phyloP scores from a whole-genome alignment of 1,140 invertebrate species.

The Psix sp. region DNA sequence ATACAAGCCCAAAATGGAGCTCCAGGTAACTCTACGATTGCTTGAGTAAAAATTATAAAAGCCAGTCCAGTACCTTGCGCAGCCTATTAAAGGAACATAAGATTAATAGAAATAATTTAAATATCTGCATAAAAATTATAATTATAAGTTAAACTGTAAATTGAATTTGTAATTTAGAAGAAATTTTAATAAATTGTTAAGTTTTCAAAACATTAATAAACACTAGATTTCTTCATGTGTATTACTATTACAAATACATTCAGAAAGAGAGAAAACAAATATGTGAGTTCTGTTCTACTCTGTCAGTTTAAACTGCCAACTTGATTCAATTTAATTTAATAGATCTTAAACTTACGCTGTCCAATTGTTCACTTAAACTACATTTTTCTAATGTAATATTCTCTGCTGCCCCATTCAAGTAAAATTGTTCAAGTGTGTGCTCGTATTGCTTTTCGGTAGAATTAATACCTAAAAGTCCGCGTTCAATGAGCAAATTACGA shows the following conservation, averaged over 20 bases:
- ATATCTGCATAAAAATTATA: too few relatives aligned
- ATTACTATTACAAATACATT: too few relatives aligned
- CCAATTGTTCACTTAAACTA: constrained; percentile 83
- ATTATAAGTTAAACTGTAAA: too few relatives aligned
- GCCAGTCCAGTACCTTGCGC: constrained; percentile 95
- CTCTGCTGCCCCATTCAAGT: constrained; percentile 70
- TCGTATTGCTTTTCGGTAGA: constrained; percentile 79
- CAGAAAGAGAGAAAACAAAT: too few relatives aligned
- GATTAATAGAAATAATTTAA: neutral
- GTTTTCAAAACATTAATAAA: too few relatives aligned
- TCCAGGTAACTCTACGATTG: constrained; percentile 91
- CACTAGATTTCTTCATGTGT: too few relatives aligned
- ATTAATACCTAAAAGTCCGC: constrained; percentile 76
- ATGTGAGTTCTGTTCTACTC: too few relatives aligned
- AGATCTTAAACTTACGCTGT: constrained; percentile 86
- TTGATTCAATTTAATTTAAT: too few relatives aligned
- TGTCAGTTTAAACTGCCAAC: too few relatives aligned
- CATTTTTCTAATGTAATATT: constrained; percentile 80
- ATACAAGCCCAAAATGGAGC: constrained; percentile 95
- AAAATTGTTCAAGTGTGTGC: constrained; percentile 64
- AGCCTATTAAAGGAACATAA: constrained; percentile 78
- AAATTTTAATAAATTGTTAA: too few relatives aligned
- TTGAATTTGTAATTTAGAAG: too few relatives aligned
- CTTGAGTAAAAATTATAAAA: constrained; percentile 94
- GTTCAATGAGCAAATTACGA: constrained; percentile 75